Conservation (phyloP, 2,797 vertebrate species). For the Poecilia picta region DNA sequence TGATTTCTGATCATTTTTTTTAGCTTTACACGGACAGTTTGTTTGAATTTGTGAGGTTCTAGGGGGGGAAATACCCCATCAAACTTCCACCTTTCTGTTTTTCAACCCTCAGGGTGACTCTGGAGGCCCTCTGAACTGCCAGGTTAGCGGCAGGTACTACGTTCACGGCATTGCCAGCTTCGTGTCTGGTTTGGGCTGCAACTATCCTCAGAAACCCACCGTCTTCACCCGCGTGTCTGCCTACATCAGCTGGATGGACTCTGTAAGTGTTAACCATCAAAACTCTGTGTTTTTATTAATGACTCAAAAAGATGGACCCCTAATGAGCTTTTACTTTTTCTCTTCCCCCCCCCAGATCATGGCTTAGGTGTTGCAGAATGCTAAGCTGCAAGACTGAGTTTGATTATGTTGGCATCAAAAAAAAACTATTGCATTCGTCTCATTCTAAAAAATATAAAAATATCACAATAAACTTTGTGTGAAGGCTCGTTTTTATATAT, state of each 20-base stretch:
- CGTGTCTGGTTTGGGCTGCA: slow-evolving; percentile 81
- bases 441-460: slow-evolving; percentile 51
- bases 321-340: not conserved
- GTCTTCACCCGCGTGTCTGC: slow-evolving; percentile 89
- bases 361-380: slow-evolving; percentile 24
- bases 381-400: not conserved
- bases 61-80: not conserved
- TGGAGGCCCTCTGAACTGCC: slow-evolving; percentile 87
- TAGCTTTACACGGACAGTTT: not conserved
- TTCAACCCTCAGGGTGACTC: slow-evolving; percentile 83
- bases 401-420: slow-evolving; percentile 7
- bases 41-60: not conserved
- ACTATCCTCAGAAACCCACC: slow-evolving; percentile 82
- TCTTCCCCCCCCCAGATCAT: slow-evolving; percentile 55
- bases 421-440: slow-evolving; percentile 1
- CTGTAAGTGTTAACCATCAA: slow-evolving; percentile 46
- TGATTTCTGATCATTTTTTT: not conserved
- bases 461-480: slow-evolving; percentile 10
- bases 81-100: not conserved
- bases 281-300: not conserved
- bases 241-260: slow-evolving; percentile 84
- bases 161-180: slow-evolving; percentile 88
- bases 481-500: slow-evolving; percentile 25
- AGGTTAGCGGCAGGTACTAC: slow-evolving; percentile 74
- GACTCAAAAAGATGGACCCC: not conserved